Percentiles rank a stretch among this genome's conserved stretches.
Evolutionary conservation across 1,140 invertebrate species (phyloP).

Genomic region (Anoplolepis gracilipes): DNA sequence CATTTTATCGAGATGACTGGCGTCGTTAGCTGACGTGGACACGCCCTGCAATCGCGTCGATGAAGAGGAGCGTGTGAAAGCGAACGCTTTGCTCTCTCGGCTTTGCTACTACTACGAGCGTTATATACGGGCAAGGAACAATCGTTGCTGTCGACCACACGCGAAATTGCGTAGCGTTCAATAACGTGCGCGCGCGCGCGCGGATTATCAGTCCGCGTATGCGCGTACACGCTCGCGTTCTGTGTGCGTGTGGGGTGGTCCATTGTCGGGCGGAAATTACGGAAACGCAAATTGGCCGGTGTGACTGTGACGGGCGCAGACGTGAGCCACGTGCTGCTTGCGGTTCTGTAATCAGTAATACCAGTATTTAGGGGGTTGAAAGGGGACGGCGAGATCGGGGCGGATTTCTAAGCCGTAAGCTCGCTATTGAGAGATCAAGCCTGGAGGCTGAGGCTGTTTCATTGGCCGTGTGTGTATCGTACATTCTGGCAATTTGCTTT

Average conservation of each 20-base stretch:
- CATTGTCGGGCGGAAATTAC: constrained; percentile 83
- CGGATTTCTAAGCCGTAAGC: constrained; percentile 74
- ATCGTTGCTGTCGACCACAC: constrained; percentile 54
- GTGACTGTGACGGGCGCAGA: constrained; percentile 84
- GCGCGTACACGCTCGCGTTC: constrained; percentile 4
- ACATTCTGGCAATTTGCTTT: constrained; percentile 69
- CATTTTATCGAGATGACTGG: constrained; percentile 47
- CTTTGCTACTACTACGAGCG: constrained; percentile 38
- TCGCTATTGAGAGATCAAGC: constrained; percentile 73
- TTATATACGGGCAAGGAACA: constrained; percentile 53
- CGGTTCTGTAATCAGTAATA: constrained; percentile 85
- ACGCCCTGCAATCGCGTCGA: constrained; percentile 46
- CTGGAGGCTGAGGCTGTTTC: constrained; percentile 67
- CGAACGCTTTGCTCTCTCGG: constrained; percentile 55
- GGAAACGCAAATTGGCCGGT: constrained; percentile 85
- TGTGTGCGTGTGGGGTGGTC: constrained; percentile 64
- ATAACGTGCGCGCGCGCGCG: constrained; percentile 49
- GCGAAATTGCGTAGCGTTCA: constrained; percentile 53
- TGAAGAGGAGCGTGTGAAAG: constrained; percentile 60
- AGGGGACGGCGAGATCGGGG: constrained; percentile 73
- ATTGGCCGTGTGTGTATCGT: constrained; percentile 36
- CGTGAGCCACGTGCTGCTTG: constrained; percentile 84
- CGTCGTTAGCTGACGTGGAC: constrained; percentile 46
- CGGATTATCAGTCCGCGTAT: constrained; percentile 72
- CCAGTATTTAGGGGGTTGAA: constrained; percentile 80